Percentiles rank a stretch among this genome's conserved stretches.
These are phyloP conservation scores for Anguilla japonica DNA, from an alignment of 2,113 vertebrate genomes.

Conservation along the genomic window DNA sequence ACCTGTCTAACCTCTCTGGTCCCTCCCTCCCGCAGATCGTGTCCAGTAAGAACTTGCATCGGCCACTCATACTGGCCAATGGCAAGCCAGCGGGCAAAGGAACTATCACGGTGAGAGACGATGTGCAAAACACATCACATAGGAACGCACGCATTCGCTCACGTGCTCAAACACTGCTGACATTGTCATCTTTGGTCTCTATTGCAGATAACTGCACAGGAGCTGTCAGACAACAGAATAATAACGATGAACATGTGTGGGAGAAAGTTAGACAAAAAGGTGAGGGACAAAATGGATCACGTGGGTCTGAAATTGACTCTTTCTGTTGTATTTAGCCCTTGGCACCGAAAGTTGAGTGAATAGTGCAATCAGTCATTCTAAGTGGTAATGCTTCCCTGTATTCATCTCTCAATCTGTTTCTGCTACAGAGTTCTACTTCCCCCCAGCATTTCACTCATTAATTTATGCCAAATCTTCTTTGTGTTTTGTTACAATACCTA, in stretches of 20 bases:
- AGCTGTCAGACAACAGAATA: conserved; percentile 96
- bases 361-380: neutral
- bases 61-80: conserved; percentile 84
- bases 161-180: conserved; percentile 2
- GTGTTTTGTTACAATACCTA: too few relatives aligned
- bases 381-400: too few relatives aligned
- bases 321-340: neutral
- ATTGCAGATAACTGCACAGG: conserved; percentile 90
- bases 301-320: neutral
- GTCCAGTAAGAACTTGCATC: conserved; percentile 95
- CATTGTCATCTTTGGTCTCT: conserved; percentile 38
- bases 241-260: conserved; percentile 91
- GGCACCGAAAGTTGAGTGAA: neutral
- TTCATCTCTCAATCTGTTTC: too few relatives aligned
- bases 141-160: neutral
- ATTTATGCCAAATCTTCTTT: too few relatives aligned
- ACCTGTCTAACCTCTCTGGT: neutral
- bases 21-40: conserved; percentile 79
- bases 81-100: conserved; percentile 96
- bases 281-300: conserved; percentile 49
- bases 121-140: neutral
- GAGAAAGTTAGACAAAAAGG: conserved; percentile 97
- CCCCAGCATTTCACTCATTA: too few relatives aligned
- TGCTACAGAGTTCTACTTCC: neutral
- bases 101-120: conserved; percentile 78